Base-by-base conservation (phyloP, 1,140 invertebrate species). In the Eufriesea mexicana region DNA sequence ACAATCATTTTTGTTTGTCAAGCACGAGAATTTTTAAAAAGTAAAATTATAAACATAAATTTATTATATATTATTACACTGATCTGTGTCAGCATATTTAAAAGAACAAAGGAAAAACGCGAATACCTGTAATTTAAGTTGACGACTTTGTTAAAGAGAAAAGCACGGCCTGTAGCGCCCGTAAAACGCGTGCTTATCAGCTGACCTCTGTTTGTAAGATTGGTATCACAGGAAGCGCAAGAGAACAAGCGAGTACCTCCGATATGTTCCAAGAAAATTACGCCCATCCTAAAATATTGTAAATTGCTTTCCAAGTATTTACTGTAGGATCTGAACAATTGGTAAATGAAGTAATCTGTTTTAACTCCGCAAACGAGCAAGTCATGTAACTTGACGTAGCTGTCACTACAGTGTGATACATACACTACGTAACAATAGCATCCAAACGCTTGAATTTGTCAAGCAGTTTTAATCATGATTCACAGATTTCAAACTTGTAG, bases 111-210 rank as follows among this genome's bases (percentile, higher is more conserved):
- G 35, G 59, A 78, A 49, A 78, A 79, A 75, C 42, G 89, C 25
- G 79, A 82, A 75, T 93, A 96, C 96, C 96, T 96, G 93, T 98
- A 98, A 62, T 97, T 98, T 28, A 99, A 95, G 94, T 99, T 99
- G 54, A 98, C 98, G 7, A 98, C 98, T 93, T 96, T 97, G 85
- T 98, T 98, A 89, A 99, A 99, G 7, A 99, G 95, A 94, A 99
- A 99, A 20, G 99, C 99, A 86, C 98, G 95, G 72, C 99, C 99
- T 81, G 99, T 99, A 9, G 99, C 98, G 90, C 98, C 99, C 71
- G 98, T 99, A 91, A 99, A 99, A 89, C 99, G 94, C 23, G 98
- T 99, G 88, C 98, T 99, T 51, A 99, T 99, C 84, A 99, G 94
- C 94, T 99, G 98, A 81, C 96, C 96, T 91, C 98, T 96, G 94